Conservation (phyloP, 2,888 invertebrate genomes). For the Oxycera nigricornis region DNA sequence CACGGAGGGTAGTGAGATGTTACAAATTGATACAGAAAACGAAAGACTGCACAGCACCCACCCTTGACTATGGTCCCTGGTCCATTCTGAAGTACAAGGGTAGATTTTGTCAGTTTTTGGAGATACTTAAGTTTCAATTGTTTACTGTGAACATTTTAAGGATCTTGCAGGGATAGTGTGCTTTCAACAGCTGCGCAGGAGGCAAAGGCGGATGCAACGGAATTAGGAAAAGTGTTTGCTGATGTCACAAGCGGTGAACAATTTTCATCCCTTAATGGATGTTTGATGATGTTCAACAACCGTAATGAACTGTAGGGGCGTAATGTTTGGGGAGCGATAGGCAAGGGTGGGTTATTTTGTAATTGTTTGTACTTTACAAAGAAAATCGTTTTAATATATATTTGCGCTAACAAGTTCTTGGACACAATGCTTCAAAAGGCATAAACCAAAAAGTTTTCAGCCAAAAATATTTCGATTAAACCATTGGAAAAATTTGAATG, state of each 20-base stretch:
- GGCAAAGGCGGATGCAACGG: conserved; percentile 10
- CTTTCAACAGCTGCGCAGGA: conserved; percentile 43
- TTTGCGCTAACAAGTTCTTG: too few species aligned
- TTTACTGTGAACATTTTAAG: conserved; percentile 5
- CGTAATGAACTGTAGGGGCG: conserved; percentile 33
- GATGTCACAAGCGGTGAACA: conserved; percentile 37
- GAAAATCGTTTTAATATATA: too few species aligned
- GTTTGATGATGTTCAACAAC: conserved; percentile 50
- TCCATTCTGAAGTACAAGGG: background rate
- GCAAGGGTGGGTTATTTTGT: background rate
- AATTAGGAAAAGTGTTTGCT: conserved; percentile 48
- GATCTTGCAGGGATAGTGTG: background rate
- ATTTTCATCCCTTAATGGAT: conserved; percentile 53
- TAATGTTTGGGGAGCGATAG: background rate
- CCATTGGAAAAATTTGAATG: too few species aligned
- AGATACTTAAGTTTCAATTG: background rate
- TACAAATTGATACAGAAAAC: conserved; percentile 36
- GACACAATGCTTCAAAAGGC: too few species aligned
- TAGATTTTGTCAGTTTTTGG: conserved; percentile 3
- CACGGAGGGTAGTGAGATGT: background rate
- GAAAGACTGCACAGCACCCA: conserved; percentile 4
- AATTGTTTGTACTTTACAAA: background rate
- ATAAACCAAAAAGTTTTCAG: too few species aligned
- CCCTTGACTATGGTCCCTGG: background rate
- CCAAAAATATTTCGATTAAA: too few species aligned